Base-by-base conservation (phyloP, 2,888 invertebrate species). In the Romanomermis culicivorax region DNA sequence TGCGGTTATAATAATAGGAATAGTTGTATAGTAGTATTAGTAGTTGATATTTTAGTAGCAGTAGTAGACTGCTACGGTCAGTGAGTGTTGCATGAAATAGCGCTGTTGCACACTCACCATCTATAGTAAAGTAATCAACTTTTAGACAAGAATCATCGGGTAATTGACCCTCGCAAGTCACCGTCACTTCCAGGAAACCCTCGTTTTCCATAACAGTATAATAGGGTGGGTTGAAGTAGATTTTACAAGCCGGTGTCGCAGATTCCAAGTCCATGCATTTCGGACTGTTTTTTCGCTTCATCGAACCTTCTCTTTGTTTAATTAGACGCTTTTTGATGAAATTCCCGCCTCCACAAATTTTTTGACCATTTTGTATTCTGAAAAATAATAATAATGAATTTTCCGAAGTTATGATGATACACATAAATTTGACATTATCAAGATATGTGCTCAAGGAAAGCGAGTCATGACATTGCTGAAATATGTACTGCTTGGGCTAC, bases 171-270 rank as follows among this genome's bases (percentile, higher is more conserved):
- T 79, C 79, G 54, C 93, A 76, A 0, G 83, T 79, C 0, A 95
- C 85, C 42, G 83, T 80, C 17, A 89, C 82, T 64, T 85, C 83
- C 68, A 95, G 91, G 17, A 83, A 79, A 0, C 95, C 97, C 58
- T 95, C 88, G 70, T 89, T 93, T 70, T 97, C 97, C 80, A 97
- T 83, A 1, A 97, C 95, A 1, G 93, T 93, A 72, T 97, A 97
- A 70, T 95, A 91, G 54, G 86, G 83, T 0, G 95, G 95, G 63
- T 95, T 89, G 69, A 97, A 95, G 70, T 77, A 86, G 42, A 95
- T 79, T 60, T 79, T 78, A 58, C 78, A 65, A 3, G 66, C 65
- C 60, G 62, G 65, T 63, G 63, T 57, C 67, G 66, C 57, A 65
- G 64, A 43, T 17, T 25, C 43, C 17, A 30, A 29, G 4, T 24